Conservation (phyloP, 2,888 invertebrate genomes). For the Hydropsyche betteni region DNA sequence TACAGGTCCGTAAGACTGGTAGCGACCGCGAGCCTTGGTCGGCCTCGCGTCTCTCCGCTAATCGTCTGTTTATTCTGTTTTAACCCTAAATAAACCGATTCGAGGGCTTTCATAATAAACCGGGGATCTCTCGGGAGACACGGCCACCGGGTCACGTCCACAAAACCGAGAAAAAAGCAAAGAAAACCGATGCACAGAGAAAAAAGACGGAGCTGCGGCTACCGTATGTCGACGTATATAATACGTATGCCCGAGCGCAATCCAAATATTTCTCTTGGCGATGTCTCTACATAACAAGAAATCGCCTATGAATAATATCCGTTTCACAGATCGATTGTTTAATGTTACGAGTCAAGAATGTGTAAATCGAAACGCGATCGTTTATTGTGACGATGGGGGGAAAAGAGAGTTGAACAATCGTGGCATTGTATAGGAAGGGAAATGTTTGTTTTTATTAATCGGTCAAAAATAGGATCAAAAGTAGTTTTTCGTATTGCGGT, state of each 20-base stretch:
- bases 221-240: background rate
- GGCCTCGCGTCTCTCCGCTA: slow-evolving; percentile 28
- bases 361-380: background rate
- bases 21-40: slow-evolving; percentile 22
- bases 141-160: background rate
- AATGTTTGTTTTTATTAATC: background rate
- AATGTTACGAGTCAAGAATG: slow-evolving; percentile 16
- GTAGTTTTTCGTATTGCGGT: background rate
- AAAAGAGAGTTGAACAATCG: too few species aligned
- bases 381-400: background rate
- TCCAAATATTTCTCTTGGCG: background rate
- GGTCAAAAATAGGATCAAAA: background rate
- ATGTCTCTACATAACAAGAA: background rate
- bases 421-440: background rate
- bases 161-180: background rate
- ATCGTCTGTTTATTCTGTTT: slow-evolving; percentile 37
- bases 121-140: background rate
- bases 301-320: slow-evolving; percentile 5
- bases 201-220: background rate
- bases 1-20: slow-evolving; percentile 34
- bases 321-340: slow-evolving; percentile 19
- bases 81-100: slow-evolving; percentile 29
- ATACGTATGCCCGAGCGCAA: background rate
- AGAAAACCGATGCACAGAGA: too few species aligned
- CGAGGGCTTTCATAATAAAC: background rate